These are phyloP conservation scores for Uloborus diversus DNA, from an alignment of 1,140 invertebrate species.

Conservation along the genomic window DNA sequence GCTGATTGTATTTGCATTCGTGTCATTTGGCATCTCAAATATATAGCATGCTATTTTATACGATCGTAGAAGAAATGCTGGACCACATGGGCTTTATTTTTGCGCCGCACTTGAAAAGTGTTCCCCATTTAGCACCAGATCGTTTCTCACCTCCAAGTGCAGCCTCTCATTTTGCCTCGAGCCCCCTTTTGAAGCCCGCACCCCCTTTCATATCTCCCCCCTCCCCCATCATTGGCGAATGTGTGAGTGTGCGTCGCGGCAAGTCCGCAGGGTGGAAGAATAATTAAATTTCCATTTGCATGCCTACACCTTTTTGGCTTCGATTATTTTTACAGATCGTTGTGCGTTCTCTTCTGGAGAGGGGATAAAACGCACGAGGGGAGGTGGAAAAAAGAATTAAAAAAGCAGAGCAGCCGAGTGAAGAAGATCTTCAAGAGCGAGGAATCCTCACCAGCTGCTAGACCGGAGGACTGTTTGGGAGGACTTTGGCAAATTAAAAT, in stretches of 20 bases:
- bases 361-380: neutral
- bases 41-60: neutral
- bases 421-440: neutral
- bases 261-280: conserved; percentile 21
- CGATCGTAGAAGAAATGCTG: neutral
- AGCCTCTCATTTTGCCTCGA: conserved; percentile 19
- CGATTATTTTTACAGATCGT: conserved; percentile 54
- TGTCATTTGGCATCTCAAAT: too few species aligned
- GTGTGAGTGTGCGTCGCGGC: conserved; percentile 15
- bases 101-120: neutral
- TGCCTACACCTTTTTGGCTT: conserved; percentile 56
- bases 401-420: neutral
- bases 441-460: conserved; percentile 17
- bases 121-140: too few species aligned
- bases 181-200: neutral
- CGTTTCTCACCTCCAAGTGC: conserved; percentile 17
- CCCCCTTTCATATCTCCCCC: neutral
- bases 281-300: conserved; percentile 58
- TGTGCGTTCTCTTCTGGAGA: conserved; percentile 17
- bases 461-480: neutral
- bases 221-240: conserved; percentile 4
- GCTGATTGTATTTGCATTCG: too few species aligned
- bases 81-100: neutral
- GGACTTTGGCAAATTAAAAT: conserved; percentile 52
- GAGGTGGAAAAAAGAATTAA: neutral